These are phyloP conservation scores for Urocyon cinereoargenteus DNA, from an alignment of 2,797 vertebrate genomes.

Conservation along the genomic window DNA sequence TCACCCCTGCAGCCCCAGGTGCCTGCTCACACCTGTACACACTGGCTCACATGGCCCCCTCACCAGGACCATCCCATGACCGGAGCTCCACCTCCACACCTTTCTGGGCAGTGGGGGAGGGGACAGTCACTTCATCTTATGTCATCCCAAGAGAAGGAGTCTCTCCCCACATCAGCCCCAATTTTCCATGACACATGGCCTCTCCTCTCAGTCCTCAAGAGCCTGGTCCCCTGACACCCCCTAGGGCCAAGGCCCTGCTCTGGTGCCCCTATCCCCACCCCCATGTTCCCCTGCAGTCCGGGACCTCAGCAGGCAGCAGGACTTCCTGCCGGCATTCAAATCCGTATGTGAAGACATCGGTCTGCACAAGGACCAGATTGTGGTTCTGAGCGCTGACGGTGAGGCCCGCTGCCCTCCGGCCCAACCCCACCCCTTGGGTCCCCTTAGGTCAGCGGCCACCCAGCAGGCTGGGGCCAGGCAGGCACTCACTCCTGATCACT, in stretches of 20 bases:
- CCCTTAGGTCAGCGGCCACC: rapidly evolving
- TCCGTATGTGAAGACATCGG: background rate
- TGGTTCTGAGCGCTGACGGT: rapidly evolving
- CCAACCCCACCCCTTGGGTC: background rate
- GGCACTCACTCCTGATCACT: background rate
- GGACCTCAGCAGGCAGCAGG: rapidly evolving
- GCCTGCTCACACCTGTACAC: background rate
- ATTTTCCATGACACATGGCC: background rate
- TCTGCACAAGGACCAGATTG: background rate
- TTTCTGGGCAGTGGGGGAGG: too few species aligned
- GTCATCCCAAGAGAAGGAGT: background rate
- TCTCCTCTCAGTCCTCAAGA: background rate
- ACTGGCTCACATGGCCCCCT: background rate
- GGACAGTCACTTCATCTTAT: background rate
- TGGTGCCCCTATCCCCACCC: background rate
- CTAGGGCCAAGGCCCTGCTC: background rate
- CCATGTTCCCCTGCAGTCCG: background rate
- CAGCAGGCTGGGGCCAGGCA: rapidly evolving
- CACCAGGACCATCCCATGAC: rapidly evolving
- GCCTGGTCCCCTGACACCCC: background rate
- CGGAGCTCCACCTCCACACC: background rate
- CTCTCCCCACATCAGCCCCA: background rate
- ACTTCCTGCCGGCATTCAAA: background rate
- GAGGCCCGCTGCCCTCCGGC: background rate
- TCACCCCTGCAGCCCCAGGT: background rate